A percentile compares a stretch with the other conserved stretches of the same genome.
Conservation (phyloP, 2,888 invertebrate species). For the Pyrrhia umbra region DNA sequence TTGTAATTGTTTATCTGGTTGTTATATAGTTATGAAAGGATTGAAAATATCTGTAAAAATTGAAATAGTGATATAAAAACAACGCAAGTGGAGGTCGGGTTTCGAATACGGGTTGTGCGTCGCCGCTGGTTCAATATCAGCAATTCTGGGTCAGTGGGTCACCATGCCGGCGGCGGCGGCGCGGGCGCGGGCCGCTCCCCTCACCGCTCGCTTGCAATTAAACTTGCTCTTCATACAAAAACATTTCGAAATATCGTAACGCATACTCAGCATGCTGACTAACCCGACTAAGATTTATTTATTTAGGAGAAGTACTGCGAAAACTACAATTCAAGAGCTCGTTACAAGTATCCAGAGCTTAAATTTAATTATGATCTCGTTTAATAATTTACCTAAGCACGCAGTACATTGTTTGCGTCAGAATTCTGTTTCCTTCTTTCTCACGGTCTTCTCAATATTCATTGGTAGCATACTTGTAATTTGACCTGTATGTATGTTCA, state of each 20-base stretch:
- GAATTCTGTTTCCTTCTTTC: slow-evolving; percentile 59
- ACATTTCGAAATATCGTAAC: slow-evolving; percentile 69
- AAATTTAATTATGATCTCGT: slow-evolving; percentile 31
- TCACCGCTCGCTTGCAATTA: slow-evolving; percentile 76
- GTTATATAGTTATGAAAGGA: slow-evolving; percentile 27
- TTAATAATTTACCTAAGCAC: slow-evolving; percentile 39
- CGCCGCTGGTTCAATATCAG: slow-evolving; percentile 88
- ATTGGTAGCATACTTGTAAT: slow-evolving; percentile 68
- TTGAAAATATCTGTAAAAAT: slow-evolving; percentile 29
- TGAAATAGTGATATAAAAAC: slow-evolving; percentile 65
- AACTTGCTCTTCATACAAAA: slow-evolving; percentile 79
- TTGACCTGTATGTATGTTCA: slow-evolving; percentile 73
- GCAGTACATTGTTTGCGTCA: slow-evolving; percentile 45
- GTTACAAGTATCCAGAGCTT: slow-evolving; percentile 30
- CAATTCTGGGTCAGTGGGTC: slow-evolving; percentile 89
- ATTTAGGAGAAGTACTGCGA: slow-evolving; percentile 50
- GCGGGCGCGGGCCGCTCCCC: slow-evolving; percentile 69
- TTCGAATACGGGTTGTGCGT: slow-evolving; percentile 85
- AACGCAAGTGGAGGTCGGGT: slow-evolving; percentile 85
- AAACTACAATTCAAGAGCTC: slow-evolving; percentile 43
- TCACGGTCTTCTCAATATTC: slow-evolving; percentile 65
- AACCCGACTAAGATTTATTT: slow-evolving; percentile 44
- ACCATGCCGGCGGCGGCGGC: slow-evolving; percentile 78
- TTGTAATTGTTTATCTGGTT: slow-evolving; percentile 10
- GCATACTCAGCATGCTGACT: slow-evolving; percentile 43